phyloP scores from a whole-genome alignment of 2,888 invertebrate species.

The Polietes domitor region DNA sequence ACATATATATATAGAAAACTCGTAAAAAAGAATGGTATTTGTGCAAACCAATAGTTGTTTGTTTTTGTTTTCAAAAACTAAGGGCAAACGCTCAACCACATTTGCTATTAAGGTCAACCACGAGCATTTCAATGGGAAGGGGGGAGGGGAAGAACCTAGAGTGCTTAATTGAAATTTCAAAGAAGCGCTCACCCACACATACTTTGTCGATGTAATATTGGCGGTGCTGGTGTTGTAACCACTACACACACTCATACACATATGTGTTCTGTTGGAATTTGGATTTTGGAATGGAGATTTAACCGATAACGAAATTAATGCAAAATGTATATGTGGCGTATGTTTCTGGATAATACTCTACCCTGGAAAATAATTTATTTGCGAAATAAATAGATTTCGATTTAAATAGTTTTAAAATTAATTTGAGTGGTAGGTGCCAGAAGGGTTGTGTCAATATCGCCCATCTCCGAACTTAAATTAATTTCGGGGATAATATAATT shows the following conservation, averaged over 20 bases:
- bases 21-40: not conserved
- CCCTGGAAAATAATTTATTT: no score
- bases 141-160: not conserved
- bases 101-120: constrained; percentile 5
- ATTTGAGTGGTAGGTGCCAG: no score
- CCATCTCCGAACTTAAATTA: no score
- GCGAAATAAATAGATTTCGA: no score
- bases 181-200: not conserved
- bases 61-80: not conserved
- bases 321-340: not conserved
- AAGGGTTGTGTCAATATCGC: no score
- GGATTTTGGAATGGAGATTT: not conserved
- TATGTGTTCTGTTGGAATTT: not conserved
- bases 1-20: constrained; percentile 5
- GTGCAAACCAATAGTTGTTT: constrained; percentile 7
- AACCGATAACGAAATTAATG: constrained; percentile 9
- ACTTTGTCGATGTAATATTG: not conserved
- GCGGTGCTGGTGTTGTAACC: not conserved
- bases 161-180: constrained; percentile 17
- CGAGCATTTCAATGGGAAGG: not conserved
- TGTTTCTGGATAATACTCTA: not conserved
- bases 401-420: no score
- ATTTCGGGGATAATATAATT: no score
- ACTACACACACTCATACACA: not conserved
- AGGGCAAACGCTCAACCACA: not conserved